Conservation (phyloP, 2,797 vertebrate genomes). For the Potorous gilbertii region DNA sequence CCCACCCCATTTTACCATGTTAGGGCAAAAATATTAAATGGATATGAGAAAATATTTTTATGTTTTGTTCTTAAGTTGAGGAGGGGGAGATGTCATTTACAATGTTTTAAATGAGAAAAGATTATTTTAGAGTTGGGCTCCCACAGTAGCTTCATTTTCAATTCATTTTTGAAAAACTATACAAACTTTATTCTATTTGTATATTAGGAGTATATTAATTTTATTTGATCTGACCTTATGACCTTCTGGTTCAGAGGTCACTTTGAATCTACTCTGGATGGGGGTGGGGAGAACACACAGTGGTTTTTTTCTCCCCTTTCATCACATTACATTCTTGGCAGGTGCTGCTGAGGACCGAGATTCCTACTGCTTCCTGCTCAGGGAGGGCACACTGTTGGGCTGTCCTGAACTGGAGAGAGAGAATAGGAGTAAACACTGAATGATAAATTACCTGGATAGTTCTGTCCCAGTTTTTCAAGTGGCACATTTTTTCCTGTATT, state of each 20-base stretch:
- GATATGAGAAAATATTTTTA: not conserved
- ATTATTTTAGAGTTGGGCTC: not conserved
- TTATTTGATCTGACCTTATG: not conserved
- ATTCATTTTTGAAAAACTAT: not conserved
- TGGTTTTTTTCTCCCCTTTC: not conserved
- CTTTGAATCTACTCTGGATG: not conserved
- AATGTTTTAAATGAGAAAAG: not conserved
- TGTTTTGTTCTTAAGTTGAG: not conserved
- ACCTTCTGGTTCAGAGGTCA: not conserved
- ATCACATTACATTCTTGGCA: not conserved
- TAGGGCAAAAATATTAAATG: not conserved
- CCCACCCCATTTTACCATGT: not conserved
- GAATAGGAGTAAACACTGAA: not conserved
- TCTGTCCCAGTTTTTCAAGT: not conserved
- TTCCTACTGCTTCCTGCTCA: not conserved
- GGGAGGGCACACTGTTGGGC: not conserved
- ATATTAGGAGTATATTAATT: not conserved
- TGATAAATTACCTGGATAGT: not conserved
- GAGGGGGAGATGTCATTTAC: not conserved
- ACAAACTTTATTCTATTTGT: not conserved
- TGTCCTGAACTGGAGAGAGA: not conserved
- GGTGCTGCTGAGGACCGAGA: not conserved
- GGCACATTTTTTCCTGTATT: not conserved
- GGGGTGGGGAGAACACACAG: not conserved
- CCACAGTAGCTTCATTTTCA: not conserved